A percentile compares a stretch with the other conserved stretches of the same genome.
phyloP scores from a whole-genome alignment of 2,888 invertebrate genomes.

The Tricholauxania praeusta region DNA sequence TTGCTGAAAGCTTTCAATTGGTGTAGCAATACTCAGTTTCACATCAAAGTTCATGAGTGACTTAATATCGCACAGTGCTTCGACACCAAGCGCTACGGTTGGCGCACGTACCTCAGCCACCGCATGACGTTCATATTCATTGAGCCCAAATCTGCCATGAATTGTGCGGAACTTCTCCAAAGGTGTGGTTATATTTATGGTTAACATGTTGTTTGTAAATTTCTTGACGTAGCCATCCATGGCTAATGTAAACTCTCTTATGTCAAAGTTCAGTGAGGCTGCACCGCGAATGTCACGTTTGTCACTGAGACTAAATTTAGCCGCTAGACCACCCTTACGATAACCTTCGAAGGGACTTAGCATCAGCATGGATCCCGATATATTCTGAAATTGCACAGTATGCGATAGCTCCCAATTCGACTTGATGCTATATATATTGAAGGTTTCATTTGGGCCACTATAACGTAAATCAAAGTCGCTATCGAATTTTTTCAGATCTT shows the following conservation, averaged over 20 bases:
- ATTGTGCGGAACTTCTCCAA: slow-evolving; percentile 76
- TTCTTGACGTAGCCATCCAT: slow-evolving; percentile 78
- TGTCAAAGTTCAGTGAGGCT: slow-evolving; percentile 78
- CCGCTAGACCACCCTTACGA: slow-evolving; percentile 75
- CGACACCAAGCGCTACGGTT: slow-evolving; percentile 77
- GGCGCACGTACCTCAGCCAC: slow-evolving; percentile 81
- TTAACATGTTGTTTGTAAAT: slow-evolving; percentile 80
- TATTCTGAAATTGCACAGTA: slow-evolving; percentile 72
- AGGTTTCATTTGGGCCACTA: slow-evolving; percentile 58
- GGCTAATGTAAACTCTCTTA: slow-evolving; percentile 76
- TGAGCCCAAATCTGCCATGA: slow-evolving; percentile 78
- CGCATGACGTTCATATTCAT: slow-evolving; percentile 77
- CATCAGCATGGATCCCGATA: slow-evolving; percentile 72
- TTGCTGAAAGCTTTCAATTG: slow-evolving; percentile 77
- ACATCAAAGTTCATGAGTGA: slow-evolving; percentile 79
- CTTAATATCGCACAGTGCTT: slow-evolving; percentile 74
- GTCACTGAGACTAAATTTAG: slow-evolving; percentile 75
- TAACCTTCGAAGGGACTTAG: slow-evolving; percentile 80
- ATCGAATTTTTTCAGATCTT: slow-evolving; percentile 69
- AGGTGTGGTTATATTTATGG: slow-evolving; percentile 81
- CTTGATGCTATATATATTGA: slow-evolving; percentile 75
- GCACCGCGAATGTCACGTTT: slow-evolving; percentile 77
- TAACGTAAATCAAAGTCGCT: slow-evolving; percentile 71
- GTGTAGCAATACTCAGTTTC: slow-evolving; percentile 79
- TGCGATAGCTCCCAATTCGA: slow-evolving; percentile 78